Conservation (phyloP, 1,140 invertebrate genomes). For the Hyposmocoma kahamanoa region DNA sequence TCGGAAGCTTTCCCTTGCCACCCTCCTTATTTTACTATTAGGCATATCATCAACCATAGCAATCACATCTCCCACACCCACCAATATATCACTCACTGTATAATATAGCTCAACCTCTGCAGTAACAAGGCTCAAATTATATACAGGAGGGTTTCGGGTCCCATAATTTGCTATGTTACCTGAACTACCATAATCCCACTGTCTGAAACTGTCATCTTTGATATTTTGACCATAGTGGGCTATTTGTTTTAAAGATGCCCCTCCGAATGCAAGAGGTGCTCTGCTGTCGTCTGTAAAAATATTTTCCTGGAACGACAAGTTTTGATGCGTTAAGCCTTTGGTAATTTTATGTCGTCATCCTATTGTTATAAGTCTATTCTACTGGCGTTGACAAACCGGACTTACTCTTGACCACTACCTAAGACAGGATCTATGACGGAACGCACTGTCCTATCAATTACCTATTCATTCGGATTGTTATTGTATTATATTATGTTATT, state of each 20-base stretch:
- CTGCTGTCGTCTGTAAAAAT: no score
- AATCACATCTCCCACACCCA: slow-evolving; percentile 35
- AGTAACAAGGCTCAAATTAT: slow-evolving; percentile 33
- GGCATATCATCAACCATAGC: background rate
- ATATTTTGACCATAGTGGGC: slow-evolving; percentile 57
- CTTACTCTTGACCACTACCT: no score
- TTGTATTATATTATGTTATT: no score
- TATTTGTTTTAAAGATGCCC: slow-evolving; percentile 44
- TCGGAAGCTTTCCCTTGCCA: background rate
- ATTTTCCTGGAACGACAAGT: no score
- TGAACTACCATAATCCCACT: slow-evolving; percentile 31
- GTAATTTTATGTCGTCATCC: no score
- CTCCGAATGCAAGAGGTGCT: slow-evolving; percentile 12
- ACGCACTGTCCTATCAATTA: no score
- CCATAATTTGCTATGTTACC: slow-evolving; percentile 35
- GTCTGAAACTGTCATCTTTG: slow-evolving; percentile 31
- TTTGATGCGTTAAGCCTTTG: no score
- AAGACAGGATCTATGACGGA: no score
- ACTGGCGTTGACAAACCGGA: no score
- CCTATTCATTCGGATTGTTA: no score
- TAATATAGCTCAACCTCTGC: slow-evolving; percentile 47
- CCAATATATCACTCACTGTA: slow-evolving; percentile 32
- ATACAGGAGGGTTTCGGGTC: slow-evolving; percentile 26
- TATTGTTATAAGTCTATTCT: no score
- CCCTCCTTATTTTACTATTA: background rate